Base-by-base conservation (phyloP, 1,140 invertebrate genomes). In the Brachionus rotundiformis region DNA sequence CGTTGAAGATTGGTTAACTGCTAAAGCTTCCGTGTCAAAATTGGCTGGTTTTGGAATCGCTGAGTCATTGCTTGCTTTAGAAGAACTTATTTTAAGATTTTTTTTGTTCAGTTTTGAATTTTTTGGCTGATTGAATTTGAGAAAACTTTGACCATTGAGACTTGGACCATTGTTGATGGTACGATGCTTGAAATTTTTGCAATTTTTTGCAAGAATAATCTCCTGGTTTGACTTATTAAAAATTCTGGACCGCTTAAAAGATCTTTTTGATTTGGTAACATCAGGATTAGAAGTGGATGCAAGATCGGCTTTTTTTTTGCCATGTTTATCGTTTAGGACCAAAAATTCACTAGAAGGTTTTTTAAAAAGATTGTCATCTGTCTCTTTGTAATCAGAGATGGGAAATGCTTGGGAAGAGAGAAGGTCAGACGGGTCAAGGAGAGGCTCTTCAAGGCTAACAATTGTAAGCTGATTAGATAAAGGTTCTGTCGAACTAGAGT, bases 141-240 rank as follows among this genome's bases (percentile, higher is more conserved):
- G 19, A 54, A 54, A 54, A 54, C 23, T 54, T 25, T 54, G 47
- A 25, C 47, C 47, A 54, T 19, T 54, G 19, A n/a, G 8, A 19
- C 31, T 16, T 36, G 31, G 8, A 31, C 31, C 10, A 19, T 54
- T 54, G 47, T n/a, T 19, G 4, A 54, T 54, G 47, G n/a, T n/a
- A n/a, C 63, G 63, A 36, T 68, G 63, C 16, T 68, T 68, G n/a
- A 39, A 68, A 68, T 68, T 13, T 68, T 68, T 68, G 29, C 63
- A 4, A 68, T 31, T 68, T 68, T 68, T 68, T 0, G 63, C 36
- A 10, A 68, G 16, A 36, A 36, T 33, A 33, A 33, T 16, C 13
- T 68, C 63, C 29, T 68, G 63, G 19, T 36, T 68, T 7, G 63
- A 68, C 23, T 25, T 73, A 25, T 47, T 73, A 2, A 19, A 3